Evolutionary conservation across 2,113 vertebrate species (phyloP).

Genomic region (Urocitellus parryii): DNA sequence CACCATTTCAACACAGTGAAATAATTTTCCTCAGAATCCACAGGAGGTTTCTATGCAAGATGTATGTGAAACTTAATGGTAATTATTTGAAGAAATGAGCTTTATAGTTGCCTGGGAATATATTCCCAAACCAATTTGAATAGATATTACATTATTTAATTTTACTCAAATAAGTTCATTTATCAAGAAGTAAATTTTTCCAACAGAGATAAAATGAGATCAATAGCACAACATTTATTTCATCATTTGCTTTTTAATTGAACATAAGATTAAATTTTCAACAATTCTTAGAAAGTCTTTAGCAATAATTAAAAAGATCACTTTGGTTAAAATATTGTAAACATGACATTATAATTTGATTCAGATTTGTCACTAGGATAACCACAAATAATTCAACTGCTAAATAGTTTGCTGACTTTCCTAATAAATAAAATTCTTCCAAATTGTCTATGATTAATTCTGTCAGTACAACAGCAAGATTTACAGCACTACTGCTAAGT

Average conservation of each 20-base stretch:
- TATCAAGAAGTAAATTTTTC: neutral
- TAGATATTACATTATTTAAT: slow-evolving; percentile 59
- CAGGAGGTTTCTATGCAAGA: neutral
- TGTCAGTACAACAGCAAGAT: neutral
- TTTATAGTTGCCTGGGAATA: neutral
- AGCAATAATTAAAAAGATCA: neutral
- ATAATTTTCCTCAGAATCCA: slow-evolving; percentile 46
- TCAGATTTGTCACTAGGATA: neutral
- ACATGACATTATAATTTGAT: neutral
- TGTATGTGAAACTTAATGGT: slow-evolving; percentile 19
- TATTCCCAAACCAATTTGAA: slow-evolving; percentile 7
- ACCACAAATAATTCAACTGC: neutral
- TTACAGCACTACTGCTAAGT: neutral
- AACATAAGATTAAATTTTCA: neutral
- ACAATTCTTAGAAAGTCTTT: neutral
- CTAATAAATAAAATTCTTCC: neutral
- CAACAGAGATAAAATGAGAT: slow-evolving; percentile 24
- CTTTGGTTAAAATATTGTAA: neutral
- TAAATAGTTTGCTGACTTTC: neutral
- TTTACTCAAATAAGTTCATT: slow-evolving; percentile 42
- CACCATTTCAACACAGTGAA: slow-evolving; percentile 26
- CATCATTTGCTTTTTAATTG: slow-evolving; percentile 17
- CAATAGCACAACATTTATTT: neutral
- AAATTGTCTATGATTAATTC: neutral
- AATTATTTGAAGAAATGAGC: slow-evolving; percentile 34